These are phyloP conservation scores for Rhopalosiphum padi DNA, from an alignment of 1,140 invertebrate genomes.

Conservation along the genomic window DNA sequence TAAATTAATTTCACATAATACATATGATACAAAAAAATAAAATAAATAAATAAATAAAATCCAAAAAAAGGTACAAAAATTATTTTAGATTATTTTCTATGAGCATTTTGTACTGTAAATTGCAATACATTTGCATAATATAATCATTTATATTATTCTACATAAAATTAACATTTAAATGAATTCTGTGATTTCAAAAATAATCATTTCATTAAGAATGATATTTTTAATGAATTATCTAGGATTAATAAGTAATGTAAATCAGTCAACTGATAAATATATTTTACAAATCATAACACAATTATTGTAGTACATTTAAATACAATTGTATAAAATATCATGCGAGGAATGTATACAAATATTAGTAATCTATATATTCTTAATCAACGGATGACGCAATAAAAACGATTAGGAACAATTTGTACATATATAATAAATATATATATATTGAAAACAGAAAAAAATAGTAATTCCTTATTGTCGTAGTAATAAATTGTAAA, in stretches of 20 bases:
- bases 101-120: constrained; percentile 25
- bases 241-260: constrained; percentile 21
- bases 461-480: neutral
- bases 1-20: constrained; percentile 46
- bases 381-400: neutral
- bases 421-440: constrained; percentile 24
- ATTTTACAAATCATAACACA: constrained; percentile 7
- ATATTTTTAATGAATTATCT: neutral
- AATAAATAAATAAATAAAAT: constrained; percentile 22
- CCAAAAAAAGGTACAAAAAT: constrained; percentile 41
- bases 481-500: constrained; percentile 13
- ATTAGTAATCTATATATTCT: constrained; percentile 28
- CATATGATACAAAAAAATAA: neutral
- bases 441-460: constrained; percentile 27
- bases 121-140: neutral
- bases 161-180: neutral
- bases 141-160: neutral
- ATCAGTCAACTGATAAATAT: constrained; percentile 30
- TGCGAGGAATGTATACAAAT: constrained; percentile 52
- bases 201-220: constrained; percentile 6
- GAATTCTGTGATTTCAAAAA: constrained; percentile 22
- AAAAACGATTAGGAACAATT: constrained; percentile 53
- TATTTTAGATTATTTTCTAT: neutral
- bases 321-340: constrained; percentile 34
- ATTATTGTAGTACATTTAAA: constrained; percentile 7